These are phyloP conservation scores for Percopsis omiscomaycus DNA, from an alignment of 2,797 vertebrate species.

Conservation along the genomic window DNA sequence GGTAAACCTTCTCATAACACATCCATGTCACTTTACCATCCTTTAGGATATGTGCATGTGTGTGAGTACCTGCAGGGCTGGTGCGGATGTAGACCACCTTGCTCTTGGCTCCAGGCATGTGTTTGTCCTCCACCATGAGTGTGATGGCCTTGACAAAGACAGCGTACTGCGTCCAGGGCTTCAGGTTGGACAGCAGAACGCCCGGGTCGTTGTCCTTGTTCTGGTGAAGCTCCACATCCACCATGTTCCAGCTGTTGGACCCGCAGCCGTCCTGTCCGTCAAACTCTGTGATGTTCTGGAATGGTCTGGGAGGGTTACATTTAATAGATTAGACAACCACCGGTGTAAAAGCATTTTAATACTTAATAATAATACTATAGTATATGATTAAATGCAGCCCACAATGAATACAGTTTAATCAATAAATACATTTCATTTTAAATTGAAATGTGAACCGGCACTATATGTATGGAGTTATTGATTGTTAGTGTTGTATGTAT, in stretches of 20 bases:
- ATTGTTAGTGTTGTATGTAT: no score
- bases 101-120: constrained; percentile 91
- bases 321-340: not conserved
- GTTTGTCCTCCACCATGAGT: constrained; percentile 89
- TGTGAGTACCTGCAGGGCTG: constrained; percentile 82
- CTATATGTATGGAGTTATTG: no score
- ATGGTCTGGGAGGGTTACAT: constrained; percentile 76
- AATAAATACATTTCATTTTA: no score
- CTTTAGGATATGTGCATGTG: not conserved
- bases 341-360: no score
- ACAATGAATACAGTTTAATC: no score
- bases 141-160: constrained; percentile 96
- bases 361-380: no score
- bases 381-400: no score
- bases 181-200: constrained; percentile 85
- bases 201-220: constrained; percentile 87
- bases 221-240: constrained; percentile 89
- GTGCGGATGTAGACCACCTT: constrained; percentile 94
- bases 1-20: no score
- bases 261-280: constrained; percentile 97
- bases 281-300: constrained; percentile 93
- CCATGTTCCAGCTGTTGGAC: constrained; percentile 98
- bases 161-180: constrained; percentile 97
- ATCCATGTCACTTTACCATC: no score
- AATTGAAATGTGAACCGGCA: no score